Conservation (phyloP, 2,113 vertebrate genomes). For the Vireo altiloquus region DNA sequence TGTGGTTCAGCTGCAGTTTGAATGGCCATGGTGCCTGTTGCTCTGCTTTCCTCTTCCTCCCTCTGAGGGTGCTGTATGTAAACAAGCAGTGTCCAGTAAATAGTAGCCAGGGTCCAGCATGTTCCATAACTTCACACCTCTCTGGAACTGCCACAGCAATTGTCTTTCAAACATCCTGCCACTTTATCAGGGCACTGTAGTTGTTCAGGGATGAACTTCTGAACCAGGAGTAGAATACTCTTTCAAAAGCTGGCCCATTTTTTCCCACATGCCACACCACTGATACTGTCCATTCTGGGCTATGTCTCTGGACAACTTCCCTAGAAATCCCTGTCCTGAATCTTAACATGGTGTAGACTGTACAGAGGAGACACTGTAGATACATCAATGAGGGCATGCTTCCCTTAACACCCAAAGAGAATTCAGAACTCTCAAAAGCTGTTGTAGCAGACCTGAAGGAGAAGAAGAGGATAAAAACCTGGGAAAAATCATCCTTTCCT, state of each 20-base stretch:
- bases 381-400: not conserved
- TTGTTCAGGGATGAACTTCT: not conserved
- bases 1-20: not conserved
- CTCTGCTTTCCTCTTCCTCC: not conserved
- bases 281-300: not conserved
- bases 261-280: not conserved
- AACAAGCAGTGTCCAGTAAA: not conserved
- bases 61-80: not conserved
- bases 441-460: not conserved
- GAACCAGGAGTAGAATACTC: not conserved
- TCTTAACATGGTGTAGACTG: not conserved
- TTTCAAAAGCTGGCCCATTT: not conserved
- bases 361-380: not conserved
- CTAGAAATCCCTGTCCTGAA: not conserved
- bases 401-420: not conserved
- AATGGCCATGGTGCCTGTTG: not conserved
- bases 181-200: not conserved
- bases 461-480: not conserved
- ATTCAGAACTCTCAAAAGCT: not conserved
- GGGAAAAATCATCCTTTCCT: not conserved
- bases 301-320: not conserved
- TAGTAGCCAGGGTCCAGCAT: not conserved
- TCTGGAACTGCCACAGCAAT: not conserved
- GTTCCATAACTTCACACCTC: not conserved
- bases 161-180: not conserved